These are phyloP conservation scores for Nycticebus coucang DNA, from an alignment of 2,113 vertebrate genomes.

Conservation along the genomic window DNA sequence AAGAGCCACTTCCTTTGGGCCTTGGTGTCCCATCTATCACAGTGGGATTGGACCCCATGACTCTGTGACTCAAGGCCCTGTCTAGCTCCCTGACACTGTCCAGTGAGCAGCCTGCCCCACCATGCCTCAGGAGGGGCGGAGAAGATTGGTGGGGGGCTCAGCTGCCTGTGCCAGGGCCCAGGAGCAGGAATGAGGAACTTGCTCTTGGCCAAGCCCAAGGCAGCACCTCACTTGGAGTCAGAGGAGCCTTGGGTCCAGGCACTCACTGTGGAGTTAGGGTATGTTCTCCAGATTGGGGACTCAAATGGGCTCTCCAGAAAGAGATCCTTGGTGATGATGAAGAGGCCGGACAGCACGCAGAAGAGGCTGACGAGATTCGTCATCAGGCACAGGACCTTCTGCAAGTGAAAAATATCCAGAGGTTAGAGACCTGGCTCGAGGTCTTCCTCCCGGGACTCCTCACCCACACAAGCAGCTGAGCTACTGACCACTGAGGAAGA, in stretches of 20 bases:
- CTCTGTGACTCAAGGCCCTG: not conserved
- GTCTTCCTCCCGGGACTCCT: not conserved
- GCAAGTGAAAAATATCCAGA: not conserved
- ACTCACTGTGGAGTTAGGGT: constrained; percentile 47
- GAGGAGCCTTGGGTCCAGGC: not conserved
- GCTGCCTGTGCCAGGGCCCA: not conserved
- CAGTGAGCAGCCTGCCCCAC: not conserved
- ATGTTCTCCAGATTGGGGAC: not conserved
- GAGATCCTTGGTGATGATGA: constrained; percentile 54
- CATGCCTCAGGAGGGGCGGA: fast-evolving
- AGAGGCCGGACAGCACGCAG: constrained; percentile 15
- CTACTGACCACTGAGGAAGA: not conserved
- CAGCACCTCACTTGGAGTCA: not conserved
- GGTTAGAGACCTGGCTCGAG: fast-evolving
- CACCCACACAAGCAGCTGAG: fast-evolving
- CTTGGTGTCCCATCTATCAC: not conserved
- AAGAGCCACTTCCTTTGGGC: fast-evolving
- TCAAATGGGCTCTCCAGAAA: constrained; percentile 50
- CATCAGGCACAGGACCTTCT: not conserved
- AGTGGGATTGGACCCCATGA: not conserved
- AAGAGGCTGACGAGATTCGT: not conserved
- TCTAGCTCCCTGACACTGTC: not conserved
- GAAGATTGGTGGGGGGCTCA: fast-evolving
- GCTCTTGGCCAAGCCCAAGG: not conserved
- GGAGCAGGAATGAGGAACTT: fast-evolving